Conservation (phyloP, 2,888 invertebrate genomes). For the Anoplius nigerrimus region DNA sequence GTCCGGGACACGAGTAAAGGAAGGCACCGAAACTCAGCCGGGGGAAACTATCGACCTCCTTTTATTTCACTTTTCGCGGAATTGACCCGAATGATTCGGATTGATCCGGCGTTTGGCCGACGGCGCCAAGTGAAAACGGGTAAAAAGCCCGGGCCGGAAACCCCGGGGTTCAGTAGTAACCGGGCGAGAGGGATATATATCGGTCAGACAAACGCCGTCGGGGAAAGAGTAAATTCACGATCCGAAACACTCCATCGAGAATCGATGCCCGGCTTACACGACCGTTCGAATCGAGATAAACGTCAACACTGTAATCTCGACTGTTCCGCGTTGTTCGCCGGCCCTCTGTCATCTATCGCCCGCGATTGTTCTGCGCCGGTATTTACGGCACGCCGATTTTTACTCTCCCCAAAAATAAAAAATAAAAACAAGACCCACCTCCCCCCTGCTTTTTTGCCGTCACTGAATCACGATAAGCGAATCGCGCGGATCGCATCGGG, state of each 20-base stretch:
- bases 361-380: no score
- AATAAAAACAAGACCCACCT: no score
- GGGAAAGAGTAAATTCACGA: conserved; percentile 5
- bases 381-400: no score
- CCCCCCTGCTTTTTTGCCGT: no score
- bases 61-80: no score
- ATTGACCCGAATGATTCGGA: no score
- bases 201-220: not conserved
- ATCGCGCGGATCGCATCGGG: no score
- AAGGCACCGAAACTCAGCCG: no score
- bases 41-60: no score
- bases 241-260: conserved; percentile 24
- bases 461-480: no score
- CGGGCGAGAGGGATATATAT: not conserved
- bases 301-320: conserved; percentile 8
- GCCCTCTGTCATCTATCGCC: not conserved
- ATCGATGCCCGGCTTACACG: conserved; percentile 35
- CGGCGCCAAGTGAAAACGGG: not conserved
- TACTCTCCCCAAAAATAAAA: no score
- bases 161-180: conserved; percentile 2
- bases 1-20: no score
- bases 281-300: conserved; percentile 42
- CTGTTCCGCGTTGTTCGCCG: not conserved
- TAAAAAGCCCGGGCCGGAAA: not conserved
- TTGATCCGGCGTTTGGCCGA: not conserved